Base-by-base conservation (phyloP, 2,113 vertebrate species). In the Odocoileus hemionus region DNA sequence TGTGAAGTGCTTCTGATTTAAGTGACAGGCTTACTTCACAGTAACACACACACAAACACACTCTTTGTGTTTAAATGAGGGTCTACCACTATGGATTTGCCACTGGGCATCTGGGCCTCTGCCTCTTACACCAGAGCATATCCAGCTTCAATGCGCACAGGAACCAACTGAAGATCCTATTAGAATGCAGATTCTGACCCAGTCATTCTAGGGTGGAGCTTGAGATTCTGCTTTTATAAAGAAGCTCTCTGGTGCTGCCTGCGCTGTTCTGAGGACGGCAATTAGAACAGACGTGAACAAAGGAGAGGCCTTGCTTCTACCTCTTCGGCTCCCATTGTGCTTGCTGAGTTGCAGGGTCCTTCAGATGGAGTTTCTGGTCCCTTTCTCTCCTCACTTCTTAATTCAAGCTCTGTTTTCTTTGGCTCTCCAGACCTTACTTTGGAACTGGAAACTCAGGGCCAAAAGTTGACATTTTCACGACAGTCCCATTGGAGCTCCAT, bases 321-420 rank as follows among this genome's bases (percentile, higher is more conserved):
- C 39, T 82, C 39, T 33, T 43, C 13, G 50, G 50, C 39, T 91
- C 39, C 89, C 57, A 15, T 6, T 28, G n/a, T 50, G 47, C 52
- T 70, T 21, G 39, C 92, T 89, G 39, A 93, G 92, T 28, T 83
- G 3, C 1, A 70, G 61, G 39, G 57, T 64, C 36, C 55, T 83
- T 89, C 36, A 80, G 36, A 89, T 33, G 50, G 79, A 47, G 36
- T 57, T 97, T 78, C 88, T 95, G 95, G 94, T 82, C 55, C 76
- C 7, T 67, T 96, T 95, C 61, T 70, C 55, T 64, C 83, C 67
- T 98, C 43, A 86, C 88, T 91, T 88, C 78, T 95, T 82, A 92
- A 93, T 54, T 92, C 43, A 25, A 74, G 45, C 90, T 92, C 61
- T 98, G 78, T 97, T 98, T 98, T 97, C 84, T 91, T 98, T 98